Base-by-base conservation (phyloP, 2,113 vertebrate genomes). In the Hydrochoerus hydrochaeris region DNA sequence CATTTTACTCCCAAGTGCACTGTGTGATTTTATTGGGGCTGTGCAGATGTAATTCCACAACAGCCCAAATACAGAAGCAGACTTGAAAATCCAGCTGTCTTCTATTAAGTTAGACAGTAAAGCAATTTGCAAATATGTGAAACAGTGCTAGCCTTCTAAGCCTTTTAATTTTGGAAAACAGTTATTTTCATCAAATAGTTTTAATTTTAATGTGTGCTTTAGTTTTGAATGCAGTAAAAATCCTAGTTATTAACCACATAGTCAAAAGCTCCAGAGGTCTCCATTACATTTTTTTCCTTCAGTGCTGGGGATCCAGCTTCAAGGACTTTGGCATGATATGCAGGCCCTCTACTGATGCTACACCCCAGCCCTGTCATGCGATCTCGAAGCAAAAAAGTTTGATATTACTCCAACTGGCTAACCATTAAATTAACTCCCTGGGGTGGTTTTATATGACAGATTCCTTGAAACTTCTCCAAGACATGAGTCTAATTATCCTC, bases 141-240 rank as follows among this genome's bases (percentile, higher is more conserved):
- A 87, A 73, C 2, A 46, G 67, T 11, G 7, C 54, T 14, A 11
- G 38, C 60, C 41, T 30, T n/a, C n/a, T 46, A 7, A 46, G 46
- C 7, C 46, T 46, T 46, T 46, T 46, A 46, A 46, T 46, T 46
- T 46, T 46, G 46, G 46, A 46, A 46, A 46, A 46, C 7, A 46
- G 46, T 46, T 46, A 46, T 46, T 46, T 46, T 46, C 46, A 46
- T 46, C 46, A 46, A 46, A 46, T n/a, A n/a, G n/a, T n/a, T n/a
- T n/a, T n/a, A n/a, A n/a, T 54, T 95, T 82, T 63, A 82, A 91
- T 94, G 13, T 82, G 58, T 84, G 58, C 38, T 93, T 90, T 88
- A 57, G 80, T 71, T 77, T 28, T 54, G 30, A 95, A 85, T 77
- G 41, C 0, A 81, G 28, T 77, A 86, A 95, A 94, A 89, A 73